Evolutionary conservation across 2,888 invertebrate species (phyloP), one percentile per base, ranked within the genome.

Genomic region (Rotaria macrura): DNA sequence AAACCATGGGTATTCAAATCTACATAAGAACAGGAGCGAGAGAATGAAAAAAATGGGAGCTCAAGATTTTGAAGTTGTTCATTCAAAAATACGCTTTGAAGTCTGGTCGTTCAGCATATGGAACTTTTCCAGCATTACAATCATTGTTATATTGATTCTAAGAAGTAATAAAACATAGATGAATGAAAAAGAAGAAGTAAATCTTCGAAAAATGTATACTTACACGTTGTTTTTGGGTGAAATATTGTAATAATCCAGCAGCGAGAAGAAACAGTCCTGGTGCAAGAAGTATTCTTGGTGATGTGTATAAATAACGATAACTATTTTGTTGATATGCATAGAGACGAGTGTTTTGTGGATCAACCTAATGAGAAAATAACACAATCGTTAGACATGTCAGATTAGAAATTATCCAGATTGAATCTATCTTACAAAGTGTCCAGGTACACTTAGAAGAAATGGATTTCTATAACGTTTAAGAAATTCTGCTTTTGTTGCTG

Each of bases 241-340:
- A 40, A 40, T 43, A 40, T 40, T 79, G 79, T 38, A 79, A 2
- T 14, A 79, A 25, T 9, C 23, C 23, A 2, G n/a, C 25, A n/a
- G 12, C 40, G 25, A 43, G 43, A 79, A 79, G 25, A 43, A 79
- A 79, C 40, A 79, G 38, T 43, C 7, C 74, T 7, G 74, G 74
- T 38, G 40, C 74, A 43, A 79, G 74, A 43, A 79, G 43, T 79
- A 38, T 40, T 38, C 79, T 40, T 43, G 43, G 79, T 79, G 79
- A 43, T 40, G 79, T 43, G 25, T 79, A 43, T n/a, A 79, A 43
- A 79, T 79, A 79, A 43, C 79, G 79, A 79, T 43, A 79, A 5
- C 25, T 43, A 79, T 79, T 79, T 43, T 79, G 79, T 79, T 79
- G 43, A 79, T 79, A 79, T 43, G 79, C 79, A 43, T 79, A 79